Evolutionary conservation across 2,113 vertebrate species (phyloP).

Genomic region (Ptilonorhynchus violaceus): DNA sequence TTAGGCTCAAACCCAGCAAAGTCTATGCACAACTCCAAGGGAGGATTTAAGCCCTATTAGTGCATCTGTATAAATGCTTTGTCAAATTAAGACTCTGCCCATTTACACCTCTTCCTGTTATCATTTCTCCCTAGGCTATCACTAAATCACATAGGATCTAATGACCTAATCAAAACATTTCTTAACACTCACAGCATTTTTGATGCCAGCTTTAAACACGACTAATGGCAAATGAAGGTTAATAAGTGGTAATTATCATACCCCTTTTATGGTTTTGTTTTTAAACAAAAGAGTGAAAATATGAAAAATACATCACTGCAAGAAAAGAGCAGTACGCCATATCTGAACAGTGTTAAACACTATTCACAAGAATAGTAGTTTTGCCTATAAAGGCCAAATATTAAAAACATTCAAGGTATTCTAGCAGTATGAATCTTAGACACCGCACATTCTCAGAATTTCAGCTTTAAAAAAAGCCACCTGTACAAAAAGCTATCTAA

Average conservation of each 20-base stretch:
- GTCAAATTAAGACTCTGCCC: neutral
- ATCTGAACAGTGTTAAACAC: neutral
- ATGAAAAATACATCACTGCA: slow-evolving; percentile 10
- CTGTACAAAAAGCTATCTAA: neutral
- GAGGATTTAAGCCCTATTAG: neutral
- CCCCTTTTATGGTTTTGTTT: neutral
- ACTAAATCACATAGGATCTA: slow-evolving; percentile 17
- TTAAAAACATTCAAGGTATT: neutral
- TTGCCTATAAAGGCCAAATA: neutral
- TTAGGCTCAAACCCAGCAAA: neutral
- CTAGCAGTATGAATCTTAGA: neutral
- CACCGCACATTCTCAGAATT: neutral
- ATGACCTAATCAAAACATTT: slow-evolving; percentile 46
- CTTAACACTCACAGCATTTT: neutral
- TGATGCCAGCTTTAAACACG: slow-evolving; percentile 4
- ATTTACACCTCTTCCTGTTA: neutral
- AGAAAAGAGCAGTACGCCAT: neutral
- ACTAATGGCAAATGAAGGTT: slow-evolving; percentile 22
- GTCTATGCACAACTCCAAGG: neutral
- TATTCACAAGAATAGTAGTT: neutral
- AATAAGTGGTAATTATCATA: slow-evolving; percentile 27
- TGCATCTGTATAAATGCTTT: neutral
- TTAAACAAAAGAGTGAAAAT: slow-evolving; percentile 1
- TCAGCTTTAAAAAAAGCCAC: neutral
- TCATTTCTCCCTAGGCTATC: neutral